Base-by-base conservation (phyloP, 2,797 vertebrate species). In the Coccyzus lansbergi region DNA sequence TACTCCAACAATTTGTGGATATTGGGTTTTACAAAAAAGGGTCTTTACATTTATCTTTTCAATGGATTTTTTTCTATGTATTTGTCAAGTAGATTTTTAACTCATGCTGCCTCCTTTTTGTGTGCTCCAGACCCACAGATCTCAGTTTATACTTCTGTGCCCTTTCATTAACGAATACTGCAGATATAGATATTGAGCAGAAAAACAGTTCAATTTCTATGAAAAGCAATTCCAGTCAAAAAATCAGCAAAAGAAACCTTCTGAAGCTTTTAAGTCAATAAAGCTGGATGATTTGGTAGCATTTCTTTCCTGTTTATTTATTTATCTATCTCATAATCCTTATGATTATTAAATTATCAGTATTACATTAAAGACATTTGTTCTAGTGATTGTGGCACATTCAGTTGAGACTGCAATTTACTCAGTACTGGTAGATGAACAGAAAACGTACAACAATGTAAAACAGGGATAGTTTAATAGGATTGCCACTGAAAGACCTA, bases 321-420 rank as follows among this genome's bases (percentile, higher is more conserved):
- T 88, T 88, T 83, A 63, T 85, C 90, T 93, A 63, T 85, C 90
- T 93, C 69, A 78, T 86, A 71, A 88, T 91, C 42, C 58, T 88
- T 24, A 4, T 29, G 38, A 38, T 38, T 38, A 38, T 12, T 38
- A 38, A 38, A 38, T 38, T 38, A 38, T 38, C 20, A 20, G 22
- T 63, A 71, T 81, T 94, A 91, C 78, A 83, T n/a, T 33, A 75
- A 88, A 92, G 20, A 62, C 62, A 8, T 67, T 71, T 87, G 59
- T 85, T 91, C 42, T 76, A 74, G 38, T 68, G 69, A 88, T 75
- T 75, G 62, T 17, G 62, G 46, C 36, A 48, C 33, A 78, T 72
- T 81, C 42, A 67, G 7, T 44, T 44, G 26, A 90, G 51, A 71
- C n/a, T 78, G 65, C 63, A 84, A 81, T 86, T 70, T 62, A 38